phyloP scores from a whole-genome alignment of 1,140 invertebrate species.

The Zophobas atratus region DNA sequence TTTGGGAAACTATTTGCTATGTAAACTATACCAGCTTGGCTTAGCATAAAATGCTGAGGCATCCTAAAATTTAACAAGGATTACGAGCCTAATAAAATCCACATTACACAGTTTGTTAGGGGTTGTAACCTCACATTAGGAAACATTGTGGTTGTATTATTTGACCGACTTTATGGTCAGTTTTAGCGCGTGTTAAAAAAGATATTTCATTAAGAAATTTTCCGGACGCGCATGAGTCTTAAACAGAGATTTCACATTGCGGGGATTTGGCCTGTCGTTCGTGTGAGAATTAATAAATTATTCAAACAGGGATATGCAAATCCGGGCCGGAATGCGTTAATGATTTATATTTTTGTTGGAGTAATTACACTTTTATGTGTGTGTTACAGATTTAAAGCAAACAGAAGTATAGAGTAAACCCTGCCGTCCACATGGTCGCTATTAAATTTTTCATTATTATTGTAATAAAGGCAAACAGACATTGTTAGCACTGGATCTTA shows the following conservation, averaged over 20 bases:
- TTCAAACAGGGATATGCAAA: slow-evolving; percentile 13
- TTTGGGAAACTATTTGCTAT: slow-evolving; percentile 45
- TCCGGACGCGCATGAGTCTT: slow-evolving; percentile 1
- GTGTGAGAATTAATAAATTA: slow-evolving; percentile 5
- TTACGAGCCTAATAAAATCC: slow-evolving; percentile 58
- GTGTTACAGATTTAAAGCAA: slow-evolving; percentile 32
- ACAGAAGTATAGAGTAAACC: slow-evolving; percentile 33
- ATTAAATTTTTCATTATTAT: slow-evolving; percentile 44
- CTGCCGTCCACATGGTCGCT: slow-evolving; percentile 32
- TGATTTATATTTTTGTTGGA: slow-evolving; percentile 41
- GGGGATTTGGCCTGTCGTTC: background rate
- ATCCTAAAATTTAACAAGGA: slow-evolving; percentile 58
- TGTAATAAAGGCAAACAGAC: slow-evolving; percentile 38
- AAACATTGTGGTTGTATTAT: slow-evolving; percentile 57
- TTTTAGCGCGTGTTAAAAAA: slow-evolving; percentile 60
- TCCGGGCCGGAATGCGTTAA: slow-evolving; percentile 18
- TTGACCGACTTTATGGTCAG: slow-evolving; percentile 54
- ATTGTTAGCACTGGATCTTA: slow-evolving; percentile 40
- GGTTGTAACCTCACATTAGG: slow-evolving; percentile 59
- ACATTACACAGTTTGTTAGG: slow-evolving; percentile 60
- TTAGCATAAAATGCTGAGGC: slow-evolving; percentile 46
- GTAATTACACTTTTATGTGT: slow-evolving; percentile 23
- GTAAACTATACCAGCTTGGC: slow-evolving; percentile 35
- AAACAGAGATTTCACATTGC: too few relatives aligned
- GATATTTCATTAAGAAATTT: slow-evolving; percentile 56